A percentile compares a stretch with the other conserved stretches of the same genome.
phyloP scores from a whole-genome alignment of 2,797 vertebrate species.

The Lates japonicus region DNA sequence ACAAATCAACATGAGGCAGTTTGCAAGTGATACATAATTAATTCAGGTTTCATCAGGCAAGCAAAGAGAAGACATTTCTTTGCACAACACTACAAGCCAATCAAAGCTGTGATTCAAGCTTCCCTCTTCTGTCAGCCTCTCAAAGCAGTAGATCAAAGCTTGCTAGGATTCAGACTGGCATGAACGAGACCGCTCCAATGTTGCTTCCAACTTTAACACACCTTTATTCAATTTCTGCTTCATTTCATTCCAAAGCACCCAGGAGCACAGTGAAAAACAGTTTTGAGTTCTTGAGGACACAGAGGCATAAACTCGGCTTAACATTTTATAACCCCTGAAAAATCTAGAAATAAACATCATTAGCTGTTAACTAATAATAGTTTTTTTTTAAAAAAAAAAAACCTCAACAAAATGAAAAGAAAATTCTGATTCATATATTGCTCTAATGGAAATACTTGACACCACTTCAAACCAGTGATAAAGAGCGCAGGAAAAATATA shows the following conservation, averaged over 20 bases:
- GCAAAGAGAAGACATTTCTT: conserved; percentile 9
- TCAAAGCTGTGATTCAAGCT: conserved; percentile 48
- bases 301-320: neutral
- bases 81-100: conserved; percentile 8
- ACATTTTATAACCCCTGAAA: neutral
- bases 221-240: conserved; percentile 53
- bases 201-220: conserved; percentile 19
- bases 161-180: conserved; percentile 27
- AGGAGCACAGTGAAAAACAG: neutral
- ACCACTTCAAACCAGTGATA: too few relatives aligned
- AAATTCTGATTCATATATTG: neutral
- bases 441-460: neutral
- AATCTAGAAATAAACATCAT: neutral
- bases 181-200: conserved; percentile 37
- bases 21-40: conserved; percentile 55
- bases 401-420: too few relatives aligned
- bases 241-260: conserved; percentile 28
- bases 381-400: neutral
- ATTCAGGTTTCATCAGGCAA: conserved; percentile 50
- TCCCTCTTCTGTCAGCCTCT: conserved; percentile 22
- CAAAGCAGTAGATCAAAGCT: conserved; percentile 58
- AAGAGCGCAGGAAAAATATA: neutral
- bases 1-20: conserved; percentile 25
- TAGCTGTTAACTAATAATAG: neutral
- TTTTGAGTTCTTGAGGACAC: neutral